Evolutionary conservation across 2,113 vertebrate species (phyloP).

Genomic region (Stercorarius parasiticus): DNA sequence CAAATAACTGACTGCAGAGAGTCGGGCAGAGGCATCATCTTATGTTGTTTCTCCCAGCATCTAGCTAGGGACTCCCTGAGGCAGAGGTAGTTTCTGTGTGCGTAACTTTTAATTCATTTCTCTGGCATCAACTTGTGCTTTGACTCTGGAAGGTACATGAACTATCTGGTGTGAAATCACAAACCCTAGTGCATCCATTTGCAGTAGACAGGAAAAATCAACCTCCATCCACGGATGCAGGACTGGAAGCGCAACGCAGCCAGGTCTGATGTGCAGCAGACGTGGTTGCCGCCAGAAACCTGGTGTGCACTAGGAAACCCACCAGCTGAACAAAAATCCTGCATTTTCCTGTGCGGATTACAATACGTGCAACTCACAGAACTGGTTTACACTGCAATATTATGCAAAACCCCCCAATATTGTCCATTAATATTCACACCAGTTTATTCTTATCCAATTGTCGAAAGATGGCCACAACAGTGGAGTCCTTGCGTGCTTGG

Average conservation of each 20-base stretch:
- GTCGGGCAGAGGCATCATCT: not conserved
- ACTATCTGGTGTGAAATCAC: not conserved
- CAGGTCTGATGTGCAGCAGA: rapidly evolving
- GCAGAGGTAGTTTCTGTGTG: not conserved
- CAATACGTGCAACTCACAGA: not conserved
- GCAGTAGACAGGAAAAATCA: not conserved
- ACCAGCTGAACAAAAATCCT: not conserved
- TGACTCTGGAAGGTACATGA: not conserved
- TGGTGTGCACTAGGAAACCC: not conserved
- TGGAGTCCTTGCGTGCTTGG: rapidly evolving
- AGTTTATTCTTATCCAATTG: not conserved
- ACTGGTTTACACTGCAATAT: not conserved
- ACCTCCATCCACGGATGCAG: rapidly evolving
- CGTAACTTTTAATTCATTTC: not conserved
- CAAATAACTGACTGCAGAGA: not conserved
- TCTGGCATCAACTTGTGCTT: not conserved
- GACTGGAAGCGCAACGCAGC: rapidly evolving
- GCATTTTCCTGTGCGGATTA: not conserved
- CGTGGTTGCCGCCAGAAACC: rapidly evolving
- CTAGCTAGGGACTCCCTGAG: not conserved
- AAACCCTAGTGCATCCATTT: not conserved
- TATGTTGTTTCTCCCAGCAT: not conserved
- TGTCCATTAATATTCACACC: not conserved
- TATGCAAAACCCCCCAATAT: not conserved
- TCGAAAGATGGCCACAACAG: not conserved